A percentile compares a stretch with the other conserved stretches of the same genome.
These are phyloP conservation scores for Cheilosia vernalis DNA, from an alignment of 2,888 invertebrate genomes.

Conservation along the genomic window DNA sequence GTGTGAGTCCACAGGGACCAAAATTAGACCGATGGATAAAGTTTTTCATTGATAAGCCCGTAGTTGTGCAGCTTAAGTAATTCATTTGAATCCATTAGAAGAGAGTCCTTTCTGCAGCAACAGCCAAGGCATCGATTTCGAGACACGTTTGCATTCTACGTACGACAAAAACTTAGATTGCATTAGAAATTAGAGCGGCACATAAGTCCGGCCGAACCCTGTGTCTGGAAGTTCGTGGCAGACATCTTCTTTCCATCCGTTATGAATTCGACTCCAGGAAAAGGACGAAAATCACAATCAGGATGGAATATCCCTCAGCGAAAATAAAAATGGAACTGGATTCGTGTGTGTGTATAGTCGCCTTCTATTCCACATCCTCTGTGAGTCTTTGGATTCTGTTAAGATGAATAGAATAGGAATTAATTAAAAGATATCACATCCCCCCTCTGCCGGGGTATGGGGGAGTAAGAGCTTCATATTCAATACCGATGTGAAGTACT, in stretches of 20 bases:
- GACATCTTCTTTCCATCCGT: background rate
- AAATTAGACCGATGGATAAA: slow-evolving; percentile 65
- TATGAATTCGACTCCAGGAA: slow-evolving; percentile 41
- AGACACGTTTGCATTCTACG: slow-evolving; percentile 63
- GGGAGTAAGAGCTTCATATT: slow-evolving; percentile 21
- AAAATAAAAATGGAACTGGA: background rate
- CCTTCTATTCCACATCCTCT: slow-evolving; percentile 6
- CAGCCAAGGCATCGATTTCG: slow-evolving; percentile 55
- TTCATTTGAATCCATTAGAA: slow-evolving; percentile 66
- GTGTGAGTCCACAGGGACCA: slow-evolving; percentile 49
- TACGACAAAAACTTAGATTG: slow-evolving; percentile 41
- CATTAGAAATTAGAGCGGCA: slow-evolving; percentile 49
- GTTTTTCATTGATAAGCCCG: slow-evolving; percentile 54
- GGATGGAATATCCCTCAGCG: background rate
- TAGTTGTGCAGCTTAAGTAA: slow-evolving; percentile 50
- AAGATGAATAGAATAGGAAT: slow-evolving; percentile 47
- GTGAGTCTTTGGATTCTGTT: slow-evolving; percentile 35
- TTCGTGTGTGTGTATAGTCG: background rate
- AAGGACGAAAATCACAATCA: slow-evolving; percentile 14
- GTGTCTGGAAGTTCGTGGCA: background rate
- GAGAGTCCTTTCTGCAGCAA: slow-evolving; percentile 32
- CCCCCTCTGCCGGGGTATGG: background rate
- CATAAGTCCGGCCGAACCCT: background rate
- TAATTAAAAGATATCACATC: slow-evolving; percentile 51
- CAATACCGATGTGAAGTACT: background rate